These are phyloP conservation scores for Schlechtendalia chinensis DNA, from an alignment of 1,140 invertebrate genomes.

Conservation along the genomic window DNA sequence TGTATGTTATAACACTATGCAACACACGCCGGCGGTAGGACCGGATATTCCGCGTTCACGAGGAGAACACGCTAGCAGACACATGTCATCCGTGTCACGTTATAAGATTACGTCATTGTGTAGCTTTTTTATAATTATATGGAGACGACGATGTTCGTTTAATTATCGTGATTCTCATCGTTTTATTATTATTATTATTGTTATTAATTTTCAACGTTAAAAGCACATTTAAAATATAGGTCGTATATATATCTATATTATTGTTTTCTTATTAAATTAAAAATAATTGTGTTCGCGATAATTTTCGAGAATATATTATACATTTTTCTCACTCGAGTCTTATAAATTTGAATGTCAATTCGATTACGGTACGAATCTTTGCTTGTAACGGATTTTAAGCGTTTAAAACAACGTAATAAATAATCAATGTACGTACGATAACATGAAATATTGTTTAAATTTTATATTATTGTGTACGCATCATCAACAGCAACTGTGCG, in stretches of 20 bases:
- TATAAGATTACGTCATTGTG: constrained; percentile 22
- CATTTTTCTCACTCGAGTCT: background rate
- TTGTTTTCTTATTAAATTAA: background rate
- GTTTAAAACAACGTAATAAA: background rate
- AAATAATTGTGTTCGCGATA: background rate
- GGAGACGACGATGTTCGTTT: background rate
- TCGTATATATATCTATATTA: too few species aligned
- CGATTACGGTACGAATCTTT: background rate
- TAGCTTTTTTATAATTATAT: constrained; percentile 23
- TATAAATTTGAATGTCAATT: constrained; percentile 6
- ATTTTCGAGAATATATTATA: background rate
- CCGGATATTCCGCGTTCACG: constrained; percentile 37
- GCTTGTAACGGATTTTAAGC: background rate
- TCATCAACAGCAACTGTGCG: background rate
- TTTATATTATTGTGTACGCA: too few species aligned
- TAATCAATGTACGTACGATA: constrained; percentile 8
- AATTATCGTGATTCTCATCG: constrained; percentile 2
- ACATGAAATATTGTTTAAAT: too few species aligned
- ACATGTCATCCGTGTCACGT: constrained; percentile 14
- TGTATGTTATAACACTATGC: too few species aligned
- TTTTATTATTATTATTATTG: too few species aligned
- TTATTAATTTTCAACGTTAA: background rate
- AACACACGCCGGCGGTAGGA: background rate
- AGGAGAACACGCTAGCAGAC: background rate
- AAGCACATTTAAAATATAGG: background rate